These are phyloP conservation scores for Pseudorasbora parva DNA, from an alignment of 2,113 vertebrate species.

Conservation along the genomic window DNA sequence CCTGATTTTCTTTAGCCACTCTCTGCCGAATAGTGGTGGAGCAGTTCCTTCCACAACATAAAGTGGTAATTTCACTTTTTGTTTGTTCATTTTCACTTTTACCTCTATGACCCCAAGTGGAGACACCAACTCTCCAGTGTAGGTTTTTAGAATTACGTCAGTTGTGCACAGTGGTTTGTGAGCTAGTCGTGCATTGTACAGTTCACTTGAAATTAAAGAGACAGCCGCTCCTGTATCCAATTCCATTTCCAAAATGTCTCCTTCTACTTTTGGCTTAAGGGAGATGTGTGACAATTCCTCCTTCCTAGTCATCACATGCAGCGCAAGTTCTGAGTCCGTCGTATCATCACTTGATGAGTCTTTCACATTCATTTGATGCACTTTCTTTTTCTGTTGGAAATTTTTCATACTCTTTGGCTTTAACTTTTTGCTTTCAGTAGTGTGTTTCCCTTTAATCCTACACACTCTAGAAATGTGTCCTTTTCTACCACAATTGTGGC, in stretches of 20 bases:
- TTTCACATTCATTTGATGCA: no score
- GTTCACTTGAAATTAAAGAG: slow-evolving; percentile 33
- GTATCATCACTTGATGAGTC: no score
- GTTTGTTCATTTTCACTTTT: slow-evolving; percentile 1
- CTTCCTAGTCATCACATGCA: no score
- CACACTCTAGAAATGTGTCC: no score
- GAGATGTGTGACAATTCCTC: not conserved
- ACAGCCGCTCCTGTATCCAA: slow-evolving; percentile 1
- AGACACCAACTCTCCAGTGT: not conserved
- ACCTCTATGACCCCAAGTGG: not conserved
- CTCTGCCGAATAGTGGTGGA: slow-evolving; percentile 21
- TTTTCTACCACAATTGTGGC: no score
- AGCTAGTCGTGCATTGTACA: not conserved
- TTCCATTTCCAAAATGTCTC: slow-evolving; percentile 35
- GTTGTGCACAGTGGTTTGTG: not conserved
- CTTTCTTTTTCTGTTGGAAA: no score
- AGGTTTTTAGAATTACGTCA: not conserved
- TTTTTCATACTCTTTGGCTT: no score
- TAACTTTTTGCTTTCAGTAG: no score
- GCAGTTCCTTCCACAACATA: not conserved
- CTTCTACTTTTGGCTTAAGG: slow-evolving; percentile 32
- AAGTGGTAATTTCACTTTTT: no score
- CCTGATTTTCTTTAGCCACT: slow-evolving; percentile 21
- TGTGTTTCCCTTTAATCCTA: no score
- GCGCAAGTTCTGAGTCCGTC: no score